Base-by-base conservation (phyloP, 2,888 invertebrate genomes). In the Amblyjoppa proteus region DNA sequence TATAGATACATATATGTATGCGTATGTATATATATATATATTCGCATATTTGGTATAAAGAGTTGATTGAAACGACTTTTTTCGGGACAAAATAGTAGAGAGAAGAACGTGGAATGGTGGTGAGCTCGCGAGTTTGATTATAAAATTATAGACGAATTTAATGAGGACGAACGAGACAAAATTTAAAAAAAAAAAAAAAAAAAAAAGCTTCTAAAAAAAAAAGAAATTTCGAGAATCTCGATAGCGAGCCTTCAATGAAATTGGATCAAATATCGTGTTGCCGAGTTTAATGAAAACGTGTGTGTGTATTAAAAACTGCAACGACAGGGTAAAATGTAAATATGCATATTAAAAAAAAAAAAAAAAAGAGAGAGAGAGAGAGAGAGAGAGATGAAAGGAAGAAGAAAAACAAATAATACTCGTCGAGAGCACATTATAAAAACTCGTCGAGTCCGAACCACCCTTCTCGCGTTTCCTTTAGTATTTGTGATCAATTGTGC, bases 401-500 rank as follows among this genome's bases (percentile, higher is more conserved):
- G 25, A 41, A 68, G 11, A 49, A 68, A 70, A 9, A 79, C 66
- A 74, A 73, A 31, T 34, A 73, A 31, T 34, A 64, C 81, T 31
- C 53, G 73, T 53, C 31, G 58, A 78, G 69, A 71, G 58, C 28
- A 53, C 73, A 41, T 61, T 25, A 66, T 13, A 53, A 53, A 51
- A 61, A 69, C 34, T 66, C 38, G 38, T 16, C 58, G 31, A 66
- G 31, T 31, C 7, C 56, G 34, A 70, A 78, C 69, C 84, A 61
- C 77, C 82, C 79, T 75, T 84, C 84, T 84, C 81, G 76, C 83
- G 81, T 86, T 83, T 86, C 82, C 84, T 88, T 85, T 86, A 88
- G 88, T 89, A 90, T 90, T 91, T 92, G 92, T 92, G 92, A 92
- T 92, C 91, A 90, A 91, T 91, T 92, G 92, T 92, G 92, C 92